Conservation (phyloP, 2,888 invertebrate species). For the Campoplex nolae region DNA sequence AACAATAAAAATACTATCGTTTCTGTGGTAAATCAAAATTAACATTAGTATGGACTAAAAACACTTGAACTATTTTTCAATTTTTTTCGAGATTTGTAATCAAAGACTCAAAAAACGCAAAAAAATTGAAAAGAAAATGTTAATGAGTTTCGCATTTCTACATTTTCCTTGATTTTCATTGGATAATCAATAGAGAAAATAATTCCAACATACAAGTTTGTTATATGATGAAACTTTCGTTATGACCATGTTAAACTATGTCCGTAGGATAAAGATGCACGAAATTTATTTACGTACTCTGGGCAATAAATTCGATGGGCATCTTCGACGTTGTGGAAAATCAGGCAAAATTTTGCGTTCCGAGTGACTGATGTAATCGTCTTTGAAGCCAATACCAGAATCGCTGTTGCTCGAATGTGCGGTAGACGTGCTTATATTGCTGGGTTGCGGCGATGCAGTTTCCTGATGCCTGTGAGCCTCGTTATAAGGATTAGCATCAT, state of each 20-base stretch:
- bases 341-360: constrained; percentile 93
- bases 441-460: constrained; percentile 91
- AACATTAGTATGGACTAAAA: too few species aligned
- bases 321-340: constrained; percentile 86
- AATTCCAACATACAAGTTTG: background rate
- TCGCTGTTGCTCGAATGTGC: constrained; percentile 97
- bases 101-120: too few species aligned
- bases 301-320: constrained; percentile 55
- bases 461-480: constrained; percentile 69
- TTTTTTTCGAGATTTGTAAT: too few species aligned
- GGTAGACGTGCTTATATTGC: constrained; percentile 92
- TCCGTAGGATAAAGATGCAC: background rate
- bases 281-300: constrained; percentile 47
- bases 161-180: background rate
- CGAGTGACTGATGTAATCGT: constrained; percentile 93
- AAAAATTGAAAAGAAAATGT: background rate
- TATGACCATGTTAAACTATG: background rate
- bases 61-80: too few species aligned
- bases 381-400: constrained; percentile 97
- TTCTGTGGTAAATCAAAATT: too few species aligned
- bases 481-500: constrained; percentile 72
- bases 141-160: background rate
- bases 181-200: background rate
- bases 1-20: too few species aligned
- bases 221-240: background rate